A percentile compares a stretch with the other conserved stretches of the same genome.
Evolutionary conservation across 2,888 invertebrate genomes (phyloP).

Genomic region (Syrphus vitripennis): DNA sequence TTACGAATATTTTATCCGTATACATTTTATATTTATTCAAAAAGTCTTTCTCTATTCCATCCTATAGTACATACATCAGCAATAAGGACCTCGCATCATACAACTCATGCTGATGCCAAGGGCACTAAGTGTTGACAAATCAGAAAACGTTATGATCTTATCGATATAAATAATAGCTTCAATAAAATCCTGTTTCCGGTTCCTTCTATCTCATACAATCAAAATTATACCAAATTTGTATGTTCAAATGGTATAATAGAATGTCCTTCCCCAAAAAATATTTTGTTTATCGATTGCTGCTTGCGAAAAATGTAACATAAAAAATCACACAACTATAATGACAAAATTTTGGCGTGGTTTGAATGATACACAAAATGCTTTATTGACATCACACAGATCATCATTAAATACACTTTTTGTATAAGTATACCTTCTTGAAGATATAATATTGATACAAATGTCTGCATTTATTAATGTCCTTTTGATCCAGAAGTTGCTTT

Average conservation of each 20-base stretch:
- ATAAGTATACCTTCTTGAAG: background rate
- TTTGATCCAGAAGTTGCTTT: background rate
- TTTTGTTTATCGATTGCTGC: background rate
- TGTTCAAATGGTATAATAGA: background rate
- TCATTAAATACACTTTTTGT: slow-evolving; percentile 9
- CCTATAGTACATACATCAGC: no score
- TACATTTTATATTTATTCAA: no score
- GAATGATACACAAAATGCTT: background rate
- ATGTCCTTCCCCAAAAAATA: background rate
- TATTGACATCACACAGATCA: background rate
- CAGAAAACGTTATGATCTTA: background rate
- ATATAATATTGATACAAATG: background rate
- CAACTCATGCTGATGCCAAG: no score
- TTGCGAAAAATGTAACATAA: background rate
- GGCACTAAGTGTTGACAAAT: background rate
- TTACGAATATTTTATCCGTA: no score
- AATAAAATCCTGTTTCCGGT: background rate
- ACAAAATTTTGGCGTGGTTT: background rate
- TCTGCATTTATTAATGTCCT: background rate
- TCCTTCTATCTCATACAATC: background rate
- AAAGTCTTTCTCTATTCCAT: background rate
- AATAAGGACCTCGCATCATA: no score
- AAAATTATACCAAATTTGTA: background rate
- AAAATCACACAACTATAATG: background rate
- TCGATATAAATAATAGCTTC: background rate